A percentile compares a stretch with the other conserved stretches of the same genome.
Conservation (phyloP, 2,888 invertebrate species). For the Caenorhabditis zanzibari region DNA sequence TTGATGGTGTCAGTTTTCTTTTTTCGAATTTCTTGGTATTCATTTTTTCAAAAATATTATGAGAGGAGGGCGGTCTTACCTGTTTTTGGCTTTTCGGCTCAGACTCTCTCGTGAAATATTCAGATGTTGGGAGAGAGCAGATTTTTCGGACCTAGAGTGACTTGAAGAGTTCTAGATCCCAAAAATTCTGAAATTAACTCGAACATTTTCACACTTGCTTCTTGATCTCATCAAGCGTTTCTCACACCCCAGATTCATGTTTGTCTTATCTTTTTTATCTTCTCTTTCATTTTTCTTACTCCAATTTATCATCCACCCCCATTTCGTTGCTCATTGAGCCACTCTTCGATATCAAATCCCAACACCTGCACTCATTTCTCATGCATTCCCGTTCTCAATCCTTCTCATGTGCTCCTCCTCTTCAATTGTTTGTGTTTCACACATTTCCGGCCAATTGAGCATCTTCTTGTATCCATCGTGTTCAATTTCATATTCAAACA, state of each 20-base stretch:
- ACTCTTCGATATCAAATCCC: conserved; percentile 44
- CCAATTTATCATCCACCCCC: conserved; percentile 56
- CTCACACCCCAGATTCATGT: conserved; percentile 5
- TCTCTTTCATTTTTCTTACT: conserved; percentile 9
- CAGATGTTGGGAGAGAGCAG: neutral
- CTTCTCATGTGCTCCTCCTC: conserved; percentile 5
- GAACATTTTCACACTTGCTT: neutral
- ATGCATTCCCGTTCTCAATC: conserved; percentile 3
- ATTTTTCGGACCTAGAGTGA: neutral
- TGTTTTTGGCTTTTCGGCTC: conserved; percentile 26
- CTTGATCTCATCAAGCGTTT: neutral
- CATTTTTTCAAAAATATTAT: neutral
- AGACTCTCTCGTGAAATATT: conserved; percentile 16
- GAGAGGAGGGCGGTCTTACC: conserved; percentile 24
- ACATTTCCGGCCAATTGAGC: conserved; percentile 61
- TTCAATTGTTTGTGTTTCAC: conserved; percentile 60
- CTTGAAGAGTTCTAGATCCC: no score
- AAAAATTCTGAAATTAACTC: neutral
- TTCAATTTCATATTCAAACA: conserved; percentile 64
- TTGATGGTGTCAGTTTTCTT: conserved; percentile 50
- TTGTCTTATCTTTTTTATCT: conserved; percentile 1
- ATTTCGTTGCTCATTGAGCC: conserved; percentile 54
- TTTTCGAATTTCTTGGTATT: conserved; percentile 10
- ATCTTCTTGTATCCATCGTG: conserved; percentile 25
- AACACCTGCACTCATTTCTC: conserved; percentile 46